These are phyloP conservation scores for Caiman crocodilus DNA, from an alignment of 2,797 vertebrate genomes.

Conservation along the genomic window DNA sequence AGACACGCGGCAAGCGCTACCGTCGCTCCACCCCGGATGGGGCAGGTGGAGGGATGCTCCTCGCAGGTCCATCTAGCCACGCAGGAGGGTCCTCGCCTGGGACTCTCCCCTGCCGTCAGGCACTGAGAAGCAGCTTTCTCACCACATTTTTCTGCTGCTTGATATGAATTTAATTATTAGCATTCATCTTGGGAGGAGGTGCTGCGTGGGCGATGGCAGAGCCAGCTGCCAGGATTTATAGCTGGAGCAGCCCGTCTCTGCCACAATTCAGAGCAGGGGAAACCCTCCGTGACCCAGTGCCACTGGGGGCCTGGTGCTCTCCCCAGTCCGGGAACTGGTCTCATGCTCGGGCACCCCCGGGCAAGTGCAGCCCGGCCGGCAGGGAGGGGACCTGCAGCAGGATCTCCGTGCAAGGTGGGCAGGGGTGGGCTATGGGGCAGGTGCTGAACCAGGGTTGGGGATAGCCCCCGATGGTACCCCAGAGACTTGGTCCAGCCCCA, in stretches of 20 bases:
- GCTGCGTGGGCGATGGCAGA: background rate
- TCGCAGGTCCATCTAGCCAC: background rate
- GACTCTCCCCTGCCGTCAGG: background rate
- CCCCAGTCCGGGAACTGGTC: background rate
- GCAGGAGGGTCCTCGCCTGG: background rate
- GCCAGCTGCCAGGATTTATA: background rate
- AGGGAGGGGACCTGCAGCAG: background rate
- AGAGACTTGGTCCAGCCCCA: background rate
- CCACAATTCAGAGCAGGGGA: background rate
- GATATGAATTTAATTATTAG: background rate
- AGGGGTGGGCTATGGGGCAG: too few relatives aligned
- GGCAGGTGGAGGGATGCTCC: background rate
- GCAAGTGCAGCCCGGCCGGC: too few relatives aligned
- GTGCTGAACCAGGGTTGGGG: background rate
- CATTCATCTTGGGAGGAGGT: background rate
- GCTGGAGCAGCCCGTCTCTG: rapidly evolving
- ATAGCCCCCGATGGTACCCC: too few relatives aligned
- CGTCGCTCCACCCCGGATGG: rapidly evolving
- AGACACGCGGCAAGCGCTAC: rapidly evolving
- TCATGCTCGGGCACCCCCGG: background rate
- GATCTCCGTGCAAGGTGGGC: too few relatives aligned
- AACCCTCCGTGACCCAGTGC: rapidly evolving
- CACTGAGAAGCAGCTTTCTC: background rate
- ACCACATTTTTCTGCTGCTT: background rate
- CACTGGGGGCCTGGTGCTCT: rapidly evolving